Evolutionary conservation across 2,888 invertebrate genomes (phyloP).

Genomic region (Pandemis corylana): DNA sequence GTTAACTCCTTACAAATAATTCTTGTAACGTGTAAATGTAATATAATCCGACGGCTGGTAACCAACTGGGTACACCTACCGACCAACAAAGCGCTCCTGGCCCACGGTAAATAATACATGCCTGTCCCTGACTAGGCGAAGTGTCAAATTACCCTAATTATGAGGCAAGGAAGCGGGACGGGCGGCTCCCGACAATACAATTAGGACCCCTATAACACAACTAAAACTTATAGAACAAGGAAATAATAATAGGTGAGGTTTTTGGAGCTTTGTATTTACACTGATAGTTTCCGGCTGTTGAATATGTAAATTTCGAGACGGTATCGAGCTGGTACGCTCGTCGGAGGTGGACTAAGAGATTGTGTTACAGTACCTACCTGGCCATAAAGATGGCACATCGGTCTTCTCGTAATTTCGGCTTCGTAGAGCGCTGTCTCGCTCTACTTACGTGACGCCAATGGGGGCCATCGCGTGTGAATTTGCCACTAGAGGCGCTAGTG

Average conservation of each 20-base stretch:
- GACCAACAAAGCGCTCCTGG: slow-evolving; percentile 10
- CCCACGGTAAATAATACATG: slow-evolving; percentile 61
- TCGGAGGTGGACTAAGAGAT: background rate
- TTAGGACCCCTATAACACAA: slow-evolving; percentile 38
- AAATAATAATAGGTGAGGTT: slow-evolving; percentile 15
- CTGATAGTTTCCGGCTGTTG: slow-evolving; percentile 1
- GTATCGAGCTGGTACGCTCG: background rate
- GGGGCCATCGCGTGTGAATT: too few species aligned
- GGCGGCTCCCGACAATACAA: slow-evolving; percentile 34
- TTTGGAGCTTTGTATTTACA: slow-evolving; percentile 4
- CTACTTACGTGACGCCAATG: too few species aligned
- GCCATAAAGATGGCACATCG: too few species aligned
- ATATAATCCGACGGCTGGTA: background rate
- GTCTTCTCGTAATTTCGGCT: too few species aligned
- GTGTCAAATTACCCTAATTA: slow-evolving; percentile 43
- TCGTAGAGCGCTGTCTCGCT: too few species aligned
- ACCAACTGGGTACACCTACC: background rate
- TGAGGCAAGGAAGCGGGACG: slow-evolving; percentile 40
- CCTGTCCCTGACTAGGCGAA: slow-evolving; percentile 46
- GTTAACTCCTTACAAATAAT: too few species aligned
- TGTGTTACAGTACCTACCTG: too few species aligned
- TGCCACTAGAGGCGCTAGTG: too few species aligned
- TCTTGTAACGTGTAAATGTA: background rate
- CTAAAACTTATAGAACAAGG: slow-evolving; percentile 18
- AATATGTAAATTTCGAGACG: background rate